phyloP scores from a whole-genome alignment of 2,113 vertebrate species.

The Anolis carolinensis region DNA sequence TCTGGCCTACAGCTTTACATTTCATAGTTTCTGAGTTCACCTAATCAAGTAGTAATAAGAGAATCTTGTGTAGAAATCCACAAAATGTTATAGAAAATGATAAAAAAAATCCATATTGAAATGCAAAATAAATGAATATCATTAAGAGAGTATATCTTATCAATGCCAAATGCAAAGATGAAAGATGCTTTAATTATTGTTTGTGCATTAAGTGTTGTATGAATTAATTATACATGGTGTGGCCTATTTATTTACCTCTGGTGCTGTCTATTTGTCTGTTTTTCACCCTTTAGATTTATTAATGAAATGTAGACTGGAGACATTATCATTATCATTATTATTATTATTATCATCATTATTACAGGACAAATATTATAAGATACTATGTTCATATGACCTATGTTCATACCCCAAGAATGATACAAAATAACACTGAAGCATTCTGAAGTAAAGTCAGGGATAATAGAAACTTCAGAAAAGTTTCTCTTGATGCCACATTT shows the following conservation, averaged over 20 bases:
- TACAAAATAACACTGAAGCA: slow-evolving; percentile 41
- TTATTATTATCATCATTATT: not conserved
- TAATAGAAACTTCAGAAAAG: not conserved
- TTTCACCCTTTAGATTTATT: not conserved
- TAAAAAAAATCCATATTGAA: not conserved
- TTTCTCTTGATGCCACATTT: slow-evolving; percentile 6
- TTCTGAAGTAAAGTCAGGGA: not conserved
- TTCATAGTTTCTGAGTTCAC: not conserved
- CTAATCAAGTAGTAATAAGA: not conserved
- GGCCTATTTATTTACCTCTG: not conserved
- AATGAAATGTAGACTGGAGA: not conserved
- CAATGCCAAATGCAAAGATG: not conserved
- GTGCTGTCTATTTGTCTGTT: not conserved
- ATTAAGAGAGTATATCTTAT: not conserved
- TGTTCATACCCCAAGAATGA: slow-evolving; percentile 11
- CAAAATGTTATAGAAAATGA: not conserved
- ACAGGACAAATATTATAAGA: not conserved
- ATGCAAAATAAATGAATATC: not conserved
- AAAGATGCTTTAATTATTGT: not conserved
- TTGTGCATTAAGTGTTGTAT: not conserved
- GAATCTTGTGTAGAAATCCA: not conserved
- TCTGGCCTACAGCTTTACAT: too few species aligned
- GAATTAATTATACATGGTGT: not conserved
- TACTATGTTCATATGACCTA: not conserved
- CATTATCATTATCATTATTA: too few species aligned